Percentiles rank a stretch among this genome's conserved stretches.
These are phyloP conservation scores for Luperina testacea DNA, from an alignment of 2,888 invertebrate species.

Conservation along the genomic window DNA sequence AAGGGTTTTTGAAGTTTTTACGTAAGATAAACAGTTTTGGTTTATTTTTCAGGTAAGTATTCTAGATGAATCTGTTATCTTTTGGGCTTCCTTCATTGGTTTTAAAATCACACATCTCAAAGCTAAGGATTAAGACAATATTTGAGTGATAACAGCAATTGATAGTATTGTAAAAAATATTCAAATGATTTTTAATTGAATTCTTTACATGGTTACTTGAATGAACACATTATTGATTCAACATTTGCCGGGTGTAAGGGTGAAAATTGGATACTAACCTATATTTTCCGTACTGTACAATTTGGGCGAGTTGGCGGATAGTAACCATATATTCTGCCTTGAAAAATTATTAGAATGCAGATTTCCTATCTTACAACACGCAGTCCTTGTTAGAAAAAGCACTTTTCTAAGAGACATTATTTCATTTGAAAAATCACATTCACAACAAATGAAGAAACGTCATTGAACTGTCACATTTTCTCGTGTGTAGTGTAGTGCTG, in stretches of 20 bases:
- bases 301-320: slow-evolving; percentile 78
- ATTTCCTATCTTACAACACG: slow-evolving; percentile 78
- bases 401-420: slow-evolving; percentile 86
- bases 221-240: slow-evolving; percentile 24
- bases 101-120: neutral
- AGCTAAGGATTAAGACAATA: neutral
- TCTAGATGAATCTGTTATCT: neutral
- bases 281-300: slow-evolving; percentile 84
- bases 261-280: slow-evolving; percentile 81
- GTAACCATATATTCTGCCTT: slow-evolving; percentile 78
- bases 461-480: slow-evolving; percentile 49
- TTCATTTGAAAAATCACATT: slow-evolving; percentile 73
- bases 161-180: neutral
- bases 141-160: neutral
- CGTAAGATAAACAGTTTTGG: neutral
- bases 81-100: neutral
- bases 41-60: neutral
- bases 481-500: neutral
- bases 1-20: neutral
- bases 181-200: neutral
- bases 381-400: slow-evolving; percentile 79
- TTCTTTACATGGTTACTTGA: neutral
- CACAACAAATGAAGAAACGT: slow-evolving; percentile 74
- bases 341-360: slow-evolving; percentile 77
- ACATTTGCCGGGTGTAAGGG: slow-evolving; percentile 37